Percentiles rank a stretch among this genome's conserved stretches.
Evolutionary conservation across 1,140 invertebrate genomes (phyloP).

Genomic region (Aplysia californica): DNA sequence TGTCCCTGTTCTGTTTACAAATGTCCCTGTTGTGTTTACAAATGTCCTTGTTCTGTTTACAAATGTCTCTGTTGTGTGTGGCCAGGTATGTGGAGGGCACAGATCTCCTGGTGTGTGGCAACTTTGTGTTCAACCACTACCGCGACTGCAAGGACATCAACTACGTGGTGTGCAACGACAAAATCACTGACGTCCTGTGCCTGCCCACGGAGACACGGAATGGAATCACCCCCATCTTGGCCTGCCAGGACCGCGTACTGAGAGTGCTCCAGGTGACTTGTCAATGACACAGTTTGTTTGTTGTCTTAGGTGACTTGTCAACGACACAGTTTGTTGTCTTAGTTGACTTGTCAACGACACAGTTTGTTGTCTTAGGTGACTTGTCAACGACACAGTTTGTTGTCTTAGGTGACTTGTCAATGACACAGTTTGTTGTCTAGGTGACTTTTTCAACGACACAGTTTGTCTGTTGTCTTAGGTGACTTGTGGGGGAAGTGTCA

Average conservation of each 20-base stretch:
- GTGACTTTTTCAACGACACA: no score
- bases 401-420: slow-evolving; percentile 70
- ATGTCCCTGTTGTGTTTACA: no score
- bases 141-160: slow-evolving; percentile 84
- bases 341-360: no score
- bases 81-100: slow-evolving; percentile 82
- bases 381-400: no score
- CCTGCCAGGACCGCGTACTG: slow-evolving; percentile 80
- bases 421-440: no score
- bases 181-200: slow-evolving; percentile 82
- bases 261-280: slow-evolving; percentile 72
- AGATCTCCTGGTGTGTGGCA: slow-evolving; percentile 83
- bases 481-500: no score
- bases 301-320: no score
- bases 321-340: no score
- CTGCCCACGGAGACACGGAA: slow-evolving; percentile 74
- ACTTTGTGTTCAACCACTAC: slow-evolving; percentile 86
- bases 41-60: no score
- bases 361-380: no score
- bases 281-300: not conserved
- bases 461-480: not conserved
- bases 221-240: slow-evolving; percentile 75
- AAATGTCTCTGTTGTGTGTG: no score
- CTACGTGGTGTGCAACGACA: slow-evolving; percentile 83
- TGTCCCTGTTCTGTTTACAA: no score